Evolutionary conservation across 2,797 vertebrate genomes (phyloP), one percentile per base, ranked within the genome.

Genomic region (Hephaestus fuliginosus): DNA sequence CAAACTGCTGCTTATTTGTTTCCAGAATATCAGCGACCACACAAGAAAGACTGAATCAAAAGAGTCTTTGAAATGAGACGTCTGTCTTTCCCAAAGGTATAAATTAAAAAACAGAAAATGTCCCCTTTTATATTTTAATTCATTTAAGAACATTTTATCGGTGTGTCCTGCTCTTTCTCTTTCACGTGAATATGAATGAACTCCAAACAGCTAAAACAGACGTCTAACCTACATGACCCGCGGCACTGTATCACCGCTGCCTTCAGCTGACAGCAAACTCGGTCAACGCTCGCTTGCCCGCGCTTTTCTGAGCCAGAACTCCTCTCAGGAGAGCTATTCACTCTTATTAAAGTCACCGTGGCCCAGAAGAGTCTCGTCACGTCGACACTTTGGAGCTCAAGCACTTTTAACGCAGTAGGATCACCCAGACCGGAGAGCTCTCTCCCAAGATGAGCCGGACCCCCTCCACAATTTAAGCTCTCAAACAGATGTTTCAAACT

Each of bases 321-420:
- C 70, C 43, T 82, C 80, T 78, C 87, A 87, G 78, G 80, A 88
- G 92, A 75, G 88, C 63, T 82, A 51, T 95, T 92, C 75, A 76
- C 64, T 83, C 92, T 89, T 92, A 92, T 93, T 91, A 92, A 92
- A 93, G 86, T 91, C 91, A 86, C 88, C 77, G 78, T 78, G 75
- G 75, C 89, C 89, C 95, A 95, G 95, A 93, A 95, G 96, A 95
- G 90, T 88, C 72, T 30, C 88, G 85, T 96, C 89, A 94, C 89
- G 64, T 87, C 91, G 84, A 94, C 95, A 94, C 92, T 90, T 94
- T 92, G 91, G 92, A 95, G 93, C 92, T 95, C 95, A 95, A 85
- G 63, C 72, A 57, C 80, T 80, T 55, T 90, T 81, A 67, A 70
- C 9, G 39, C 69, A 39, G 68, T 33, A 66, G 57, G 51, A 74